Evolutionary conservation across 1,140 invertebrate species (phyloP).

Genomic region (Cyrtorhinus lividipennis): DNA sequence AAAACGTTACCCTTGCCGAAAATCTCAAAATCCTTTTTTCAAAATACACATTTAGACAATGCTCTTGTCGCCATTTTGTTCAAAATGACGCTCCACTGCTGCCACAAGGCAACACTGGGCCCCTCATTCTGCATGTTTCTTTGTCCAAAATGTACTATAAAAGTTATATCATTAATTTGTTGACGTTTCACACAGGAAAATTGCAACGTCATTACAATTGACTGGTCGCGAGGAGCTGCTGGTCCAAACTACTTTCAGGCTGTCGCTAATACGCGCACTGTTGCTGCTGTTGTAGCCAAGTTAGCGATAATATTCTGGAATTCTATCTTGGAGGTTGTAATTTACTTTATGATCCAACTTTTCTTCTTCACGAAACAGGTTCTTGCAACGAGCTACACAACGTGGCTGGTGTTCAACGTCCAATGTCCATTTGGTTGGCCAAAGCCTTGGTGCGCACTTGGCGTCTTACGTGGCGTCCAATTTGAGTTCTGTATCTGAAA

Average conservation of each 20-base stretch:
- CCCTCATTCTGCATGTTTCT: no score
- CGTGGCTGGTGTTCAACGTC: neutral
- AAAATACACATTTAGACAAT: no score
- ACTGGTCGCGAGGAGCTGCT: neutral
- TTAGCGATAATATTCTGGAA: no score
- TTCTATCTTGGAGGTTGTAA: no score
- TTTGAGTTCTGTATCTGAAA: neutral
- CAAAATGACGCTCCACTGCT: no score
- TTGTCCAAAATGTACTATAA: no score
- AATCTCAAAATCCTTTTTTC: no score
- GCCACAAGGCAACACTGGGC: no score
- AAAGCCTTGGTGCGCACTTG: neutral
- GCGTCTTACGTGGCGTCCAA: neutral
- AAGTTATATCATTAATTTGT: neutral
- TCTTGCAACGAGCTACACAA: neutral
- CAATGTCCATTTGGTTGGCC: neutral
- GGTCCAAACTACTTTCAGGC: neutral
- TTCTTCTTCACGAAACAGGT: neutral
- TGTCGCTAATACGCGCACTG: neutral
- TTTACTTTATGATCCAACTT: no score
- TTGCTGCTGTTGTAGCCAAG: neutral
- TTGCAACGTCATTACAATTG: neutral
- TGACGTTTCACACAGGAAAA: neutral
- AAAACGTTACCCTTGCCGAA: no score
- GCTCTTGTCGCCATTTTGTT: no score